These are phyloP conservation scores for Callyntrura sp. DNA, from an alignment of 2,888 invertebrate species.

Conservation along the genomic window DNA sequence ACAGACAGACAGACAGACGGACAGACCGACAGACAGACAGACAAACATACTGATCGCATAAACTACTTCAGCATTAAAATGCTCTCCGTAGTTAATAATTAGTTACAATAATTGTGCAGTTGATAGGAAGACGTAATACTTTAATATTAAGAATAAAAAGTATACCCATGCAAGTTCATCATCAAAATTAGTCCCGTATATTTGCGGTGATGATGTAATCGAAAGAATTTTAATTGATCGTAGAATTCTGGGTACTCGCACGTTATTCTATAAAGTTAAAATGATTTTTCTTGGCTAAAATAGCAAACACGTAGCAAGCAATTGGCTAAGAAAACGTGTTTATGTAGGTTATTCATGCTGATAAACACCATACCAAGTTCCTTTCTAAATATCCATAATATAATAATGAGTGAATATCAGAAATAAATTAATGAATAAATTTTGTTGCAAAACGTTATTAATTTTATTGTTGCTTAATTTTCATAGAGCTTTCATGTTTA, in stretches of 20 bases:
- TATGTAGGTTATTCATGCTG: neutral
- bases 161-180: neutral
- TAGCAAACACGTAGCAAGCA: neutral
- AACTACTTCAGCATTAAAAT: too few species aligned
- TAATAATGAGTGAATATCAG: neutral
- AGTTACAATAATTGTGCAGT: neutral
- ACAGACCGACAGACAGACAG: too few species aligned
- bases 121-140: neutral
- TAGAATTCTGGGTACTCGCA: neutral
- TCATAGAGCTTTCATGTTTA: neutral
- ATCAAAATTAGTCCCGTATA: neutral
- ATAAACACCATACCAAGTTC: neutral
- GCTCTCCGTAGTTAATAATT: too few species aligned
- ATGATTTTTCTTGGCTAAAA: neutral
- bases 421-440: neutral
- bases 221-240: neutral
- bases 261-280: neutral
- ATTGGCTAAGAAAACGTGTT: neutral
- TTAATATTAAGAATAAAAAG: neutral
- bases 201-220: neutral
- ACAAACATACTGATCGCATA: too few species aligned
- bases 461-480: conserved; percentile 21
- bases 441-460: conserved; percentile 25
- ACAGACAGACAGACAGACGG: neutral
- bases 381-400: neutral